Conservation (phyloP, 1,140 invertebrate genomes). For the Drosophila sp. region DNA sequence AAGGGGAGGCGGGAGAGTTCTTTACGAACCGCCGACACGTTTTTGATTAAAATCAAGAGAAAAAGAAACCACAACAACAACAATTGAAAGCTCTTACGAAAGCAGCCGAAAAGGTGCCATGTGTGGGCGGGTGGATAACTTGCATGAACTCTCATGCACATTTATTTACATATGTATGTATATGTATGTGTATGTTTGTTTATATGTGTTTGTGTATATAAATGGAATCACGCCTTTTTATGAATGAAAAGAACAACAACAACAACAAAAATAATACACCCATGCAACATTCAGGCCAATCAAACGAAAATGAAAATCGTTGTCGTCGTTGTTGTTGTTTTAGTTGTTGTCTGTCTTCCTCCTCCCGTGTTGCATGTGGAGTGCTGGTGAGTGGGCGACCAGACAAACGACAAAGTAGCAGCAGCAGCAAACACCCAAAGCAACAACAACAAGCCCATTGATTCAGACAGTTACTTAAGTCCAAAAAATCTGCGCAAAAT, state of each 20-base stretch:
- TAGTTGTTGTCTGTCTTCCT: not conserved
- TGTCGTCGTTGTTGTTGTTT: not conserved
- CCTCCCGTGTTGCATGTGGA: constrained; percentile 9
- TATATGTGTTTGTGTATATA: constrained; percentile 3
- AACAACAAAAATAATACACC: constrained; percentile 38
- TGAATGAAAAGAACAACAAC: constrained; percentile 44
- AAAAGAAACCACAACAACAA: constrained; percentile 22
- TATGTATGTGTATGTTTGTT: not conserved
- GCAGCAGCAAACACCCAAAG: constrained; percentile 1
- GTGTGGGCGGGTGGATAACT: constrained; percentile 45
- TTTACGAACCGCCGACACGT: constrained; percentile 26
- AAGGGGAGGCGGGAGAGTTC: not conserved
- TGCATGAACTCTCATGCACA: not conserved
- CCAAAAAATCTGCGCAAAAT: constrained; percentile 15
- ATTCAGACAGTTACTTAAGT: constrained; percentile 42
- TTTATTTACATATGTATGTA: not conserved
- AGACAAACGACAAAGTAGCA: constrained; percentile 41
- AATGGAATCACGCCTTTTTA: constrained; percentile 54
- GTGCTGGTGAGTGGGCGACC: constrained; percentile 50
- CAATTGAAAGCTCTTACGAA: constrained; percentile 51
- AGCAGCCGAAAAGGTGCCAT: constrained; percentile 20
- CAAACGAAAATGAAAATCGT: constrained; percentile 60
- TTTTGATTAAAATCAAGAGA: constrained; percentile 34
- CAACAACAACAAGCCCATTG: constrained; percentile 49
- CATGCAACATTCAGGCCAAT: constrained; percentile 45